Conservation (phyloP, 2,113 vertebrate genomes). For the Xyrauchen texanus region DNA sequence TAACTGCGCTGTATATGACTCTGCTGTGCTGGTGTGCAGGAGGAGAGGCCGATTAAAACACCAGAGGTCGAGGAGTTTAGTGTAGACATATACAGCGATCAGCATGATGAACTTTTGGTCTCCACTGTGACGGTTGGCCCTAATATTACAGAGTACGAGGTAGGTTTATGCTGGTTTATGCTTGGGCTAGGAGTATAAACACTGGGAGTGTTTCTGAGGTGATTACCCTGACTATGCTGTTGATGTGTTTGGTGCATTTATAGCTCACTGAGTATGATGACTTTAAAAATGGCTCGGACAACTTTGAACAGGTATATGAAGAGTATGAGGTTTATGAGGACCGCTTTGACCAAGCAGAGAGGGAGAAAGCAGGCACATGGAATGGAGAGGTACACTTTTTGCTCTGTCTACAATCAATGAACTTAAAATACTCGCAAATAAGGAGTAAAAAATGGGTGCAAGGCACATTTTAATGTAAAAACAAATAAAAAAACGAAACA, state of each 20-base stretch:
- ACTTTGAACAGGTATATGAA: slow-evolving; percentile 62
- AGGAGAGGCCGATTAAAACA: slow-evolving; percentile 49
- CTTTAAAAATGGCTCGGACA: slow-evolving; percentile 62
- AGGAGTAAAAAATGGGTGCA: no score
- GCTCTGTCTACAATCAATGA: neutral
- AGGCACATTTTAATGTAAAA: no score
- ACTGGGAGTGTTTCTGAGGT: neutral
- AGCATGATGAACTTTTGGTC: slow-evolving; percentile 67
- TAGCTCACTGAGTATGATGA: slow-evolving; percentile 72
- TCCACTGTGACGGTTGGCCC: slow-evolving; percentile 69
- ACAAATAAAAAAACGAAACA: no score
- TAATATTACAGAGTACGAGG: slow-evolving; percentile 77
- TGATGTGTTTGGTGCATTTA: slow-evolving; percentile 1
- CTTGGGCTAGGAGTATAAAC: neutral
- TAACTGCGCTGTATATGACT: slow-evolving; percentile 1
- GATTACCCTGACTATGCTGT: neutral
- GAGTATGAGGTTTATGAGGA: slow-evolving; percentile 75
- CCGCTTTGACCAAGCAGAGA: slow-evolving; percentile 72
- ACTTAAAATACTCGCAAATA: neutral
- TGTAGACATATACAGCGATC: slow-evolving; percentile 59
- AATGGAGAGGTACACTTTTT: slow-evolving; percentile 64
- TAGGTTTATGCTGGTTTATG: slow-evolving; percentile 47
- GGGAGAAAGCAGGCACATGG: slow-evolving; percentile 66
- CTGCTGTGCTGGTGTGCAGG: slow-evolving; percentile 60
- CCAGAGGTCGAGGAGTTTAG: slow-evolving; percentile 60